phyloP scores from a whole-genome alignment of 2,888 invertebrate genomes.

The Deroplatys truncata region DNA sequence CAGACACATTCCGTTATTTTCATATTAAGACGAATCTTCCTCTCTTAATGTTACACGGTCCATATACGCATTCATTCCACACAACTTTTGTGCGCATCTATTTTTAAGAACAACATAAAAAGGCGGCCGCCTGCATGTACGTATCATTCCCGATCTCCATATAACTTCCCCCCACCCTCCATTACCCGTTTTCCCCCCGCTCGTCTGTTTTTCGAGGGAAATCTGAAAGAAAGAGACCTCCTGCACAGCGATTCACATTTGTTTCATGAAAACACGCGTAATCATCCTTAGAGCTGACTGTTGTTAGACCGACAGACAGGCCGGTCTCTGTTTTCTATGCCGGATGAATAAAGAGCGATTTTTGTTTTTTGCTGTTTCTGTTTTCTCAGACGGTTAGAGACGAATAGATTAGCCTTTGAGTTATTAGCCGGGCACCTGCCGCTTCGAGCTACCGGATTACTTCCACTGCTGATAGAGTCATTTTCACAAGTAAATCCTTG shows the following conservation, averaged over 20 bases:
- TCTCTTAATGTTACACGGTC: constrained; percentile 9
- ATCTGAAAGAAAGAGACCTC: background rate
- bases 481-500: background rate
- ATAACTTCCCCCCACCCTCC: background rate
- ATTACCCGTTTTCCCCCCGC: background rate
- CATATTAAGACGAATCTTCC: background rate
- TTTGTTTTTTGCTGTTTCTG: background rate
- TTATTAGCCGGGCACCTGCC: background rate
- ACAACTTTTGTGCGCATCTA: background rate
- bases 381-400: background rate
- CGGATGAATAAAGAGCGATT: background rate
- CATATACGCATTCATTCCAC: background rate
- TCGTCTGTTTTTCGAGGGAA: background rate
- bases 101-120: background rate
- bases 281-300: background rate
- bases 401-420: background rate
- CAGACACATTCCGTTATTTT: background rate
- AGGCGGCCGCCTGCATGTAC: background rate
- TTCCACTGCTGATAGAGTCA: background rate
- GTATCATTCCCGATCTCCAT: background rate
- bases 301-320: background rate
- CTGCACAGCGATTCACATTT: background rate
- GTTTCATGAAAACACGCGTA: background rate
- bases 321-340: background rate
- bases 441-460: background rate